Base-by-base conservation (phyloP, 2,113 vertebrate species). In the Paramormyrops kingsleyae region DNA sequence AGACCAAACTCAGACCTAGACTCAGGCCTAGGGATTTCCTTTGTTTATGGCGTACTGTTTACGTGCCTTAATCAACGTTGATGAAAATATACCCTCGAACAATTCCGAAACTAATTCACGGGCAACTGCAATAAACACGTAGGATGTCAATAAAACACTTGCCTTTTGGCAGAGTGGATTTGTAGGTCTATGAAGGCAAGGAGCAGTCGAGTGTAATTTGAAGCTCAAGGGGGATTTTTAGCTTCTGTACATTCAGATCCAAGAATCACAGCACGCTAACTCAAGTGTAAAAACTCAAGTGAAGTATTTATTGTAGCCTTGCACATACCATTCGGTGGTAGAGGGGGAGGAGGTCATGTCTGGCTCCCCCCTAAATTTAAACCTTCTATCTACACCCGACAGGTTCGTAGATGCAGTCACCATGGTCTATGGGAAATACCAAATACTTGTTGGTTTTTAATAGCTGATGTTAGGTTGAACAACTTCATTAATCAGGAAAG, bases 21-120 rank as follows among this genome's bases (percentile, higher is more conserved):
- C 47, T 12, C 47, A 49, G 47, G 47, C 47, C 2, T 80, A 92
- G 88, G 91, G 93, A 93, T 92, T 92, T 92, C 90, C 91, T 93
- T 92, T 93, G 91, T 93, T 91, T 88, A 93, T 92, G 90, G 84
- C 89, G 66, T 52, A 88, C 87, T 27, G 83, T 85, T 4, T 49
- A 47, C 44, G 21, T 85, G 83, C 42, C 42, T 46, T 80, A 15
- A 88, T 88, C 49, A 86, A 88, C 70, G 12, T 27, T 17, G 89
- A 21, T 27, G 52, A 39, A 27, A 13, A 87, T 50, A 12, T 10
- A 21, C 7, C 47, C 80, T 85, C 46, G 19, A 42, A 53, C 35
- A 21, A 49, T 77, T 88, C 49, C 24, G 80, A 21, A 21, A 47
- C 21, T 66, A 56, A 12, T 42, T n/a, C 27, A 31, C 39, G 12